Conservation (phyloP, 1,140 invertebrate genomes). For the Cyclina sinensis region DNA sequence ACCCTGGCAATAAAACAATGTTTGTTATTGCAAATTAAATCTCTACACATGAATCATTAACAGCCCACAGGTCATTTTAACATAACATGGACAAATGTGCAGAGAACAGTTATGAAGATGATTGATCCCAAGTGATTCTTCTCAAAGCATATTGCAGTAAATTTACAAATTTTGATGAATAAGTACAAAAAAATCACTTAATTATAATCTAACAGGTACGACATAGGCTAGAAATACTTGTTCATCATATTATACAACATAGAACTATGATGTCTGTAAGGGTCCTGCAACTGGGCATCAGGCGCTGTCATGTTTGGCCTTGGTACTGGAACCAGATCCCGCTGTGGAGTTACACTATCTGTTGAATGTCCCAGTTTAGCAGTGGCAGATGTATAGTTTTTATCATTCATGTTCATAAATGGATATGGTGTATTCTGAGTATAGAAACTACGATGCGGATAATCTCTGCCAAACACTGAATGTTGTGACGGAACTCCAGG, state of each 20-base stretch:
- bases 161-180: background rate
- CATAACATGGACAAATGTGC: no score
- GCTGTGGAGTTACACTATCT: constrained; percentile 70
- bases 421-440: constrained; percentile 81
- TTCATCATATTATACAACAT: constrained; percentile 86
- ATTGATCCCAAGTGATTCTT: background rate
- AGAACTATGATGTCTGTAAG: constrained; percentile 81
- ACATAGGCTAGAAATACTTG: constrained; percentile 77
- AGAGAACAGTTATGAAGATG: no score
- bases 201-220: constrained; percentile 2
- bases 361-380: constrained; percentile 80
- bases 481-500: constrained; percentile 81
- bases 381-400: constrained; percentile 75
- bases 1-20: no score
- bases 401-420: constrained; percentile 81
- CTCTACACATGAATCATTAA: no score
- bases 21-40: no score
- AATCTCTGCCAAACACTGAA: constrained; percentile 83
- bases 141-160: background rate
- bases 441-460: constrained; percentile 80
- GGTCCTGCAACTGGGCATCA: constrained; percentile 81
- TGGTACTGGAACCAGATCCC: constrained; percentile 81
- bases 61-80: no score
- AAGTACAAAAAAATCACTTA: background rate
- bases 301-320: constrained; percentile 74